phyloP scores from a whole-genome alignment of 2,797 vertebrate species.

The Pangasius larnaudii region DNA sequence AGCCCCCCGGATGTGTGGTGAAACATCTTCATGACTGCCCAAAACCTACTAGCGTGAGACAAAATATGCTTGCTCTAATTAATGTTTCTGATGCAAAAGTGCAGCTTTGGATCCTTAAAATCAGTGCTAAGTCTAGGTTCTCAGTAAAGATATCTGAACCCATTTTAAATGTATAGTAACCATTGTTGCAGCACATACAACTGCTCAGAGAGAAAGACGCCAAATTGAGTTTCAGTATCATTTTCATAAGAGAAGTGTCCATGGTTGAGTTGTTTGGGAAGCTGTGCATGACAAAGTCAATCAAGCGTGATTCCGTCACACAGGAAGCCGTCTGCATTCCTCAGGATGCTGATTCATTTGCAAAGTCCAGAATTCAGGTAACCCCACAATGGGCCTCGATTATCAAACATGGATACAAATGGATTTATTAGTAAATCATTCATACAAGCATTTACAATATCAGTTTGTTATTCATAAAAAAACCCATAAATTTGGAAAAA shows the following conservation, averaged over 20 bases:
- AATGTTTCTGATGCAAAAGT: background rate
- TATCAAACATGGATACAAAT: background rate
- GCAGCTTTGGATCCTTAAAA: background rate
- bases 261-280: background rate
- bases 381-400: background rate
- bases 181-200: background rate
- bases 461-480: background rate
- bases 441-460: too few relatives aligned
- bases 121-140: background rate
- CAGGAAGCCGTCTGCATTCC: background rate
- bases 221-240: background rate
- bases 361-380: background rate
- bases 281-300: background rate
- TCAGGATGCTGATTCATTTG: conserved; percentile 10
- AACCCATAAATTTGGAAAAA: background rate
- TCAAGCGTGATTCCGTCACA: background rate
- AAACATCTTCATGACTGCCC: background rate
- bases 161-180: too few relatives aligned
- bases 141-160: background rate
- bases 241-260: background rate
- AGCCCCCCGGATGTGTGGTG: conserved; percentile 6
- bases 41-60: background rate
- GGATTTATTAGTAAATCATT: background rate
- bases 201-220: background rate
- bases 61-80: background rate